These are phyloP conservation scores for Popillia japonica DNA, from an alignment of 1,140 invertebrate species.

Conservation along the genomic window DNA sequence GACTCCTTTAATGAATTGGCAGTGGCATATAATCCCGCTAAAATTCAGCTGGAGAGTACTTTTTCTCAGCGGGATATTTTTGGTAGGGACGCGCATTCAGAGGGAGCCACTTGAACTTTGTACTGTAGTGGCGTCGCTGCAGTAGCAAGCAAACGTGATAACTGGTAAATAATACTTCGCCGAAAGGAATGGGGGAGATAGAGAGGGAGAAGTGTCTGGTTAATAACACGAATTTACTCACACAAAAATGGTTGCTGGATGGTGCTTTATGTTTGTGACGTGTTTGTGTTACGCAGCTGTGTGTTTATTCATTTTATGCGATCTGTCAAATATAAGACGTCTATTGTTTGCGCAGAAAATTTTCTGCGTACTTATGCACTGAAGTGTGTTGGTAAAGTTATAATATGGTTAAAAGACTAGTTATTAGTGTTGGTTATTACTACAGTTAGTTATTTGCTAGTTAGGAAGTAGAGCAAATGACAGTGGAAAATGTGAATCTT, in stretches of 20 bases:
- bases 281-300: neutral
- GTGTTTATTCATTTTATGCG: neutral
- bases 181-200: neutral
- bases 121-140: neutral
- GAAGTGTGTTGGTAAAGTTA: too few relatives aligned
- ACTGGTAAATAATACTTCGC: neutral
- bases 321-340: too few relatives aligned
- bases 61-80: neutral
- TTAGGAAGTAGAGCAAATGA: too few relatives aligned
- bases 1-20: neutral
- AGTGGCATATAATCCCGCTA: neutral
- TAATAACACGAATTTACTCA: neutral
- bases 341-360: too few relatives aligned
- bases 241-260: neutral
- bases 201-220: neutral
- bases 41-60: neutral
- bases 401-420: too few relatives aligned
- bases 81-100: neutral
- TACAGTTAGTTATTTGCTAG: too few relatives aligned
- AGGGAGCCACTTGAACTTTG: neutral
- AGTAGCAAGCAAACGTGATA: neutral
- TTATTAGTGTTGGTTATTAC: too few relatives aligned
- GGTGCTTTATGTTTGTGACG: conserved; percentile 9
- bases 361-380: too few relatives aligned
- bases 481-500: too few relatives aligned